These are phyloP conservation scores for Xylota sylvarum DNA, from an alignment of 2,888 invertebrate species.

Conservation along the genomic window DNA sequence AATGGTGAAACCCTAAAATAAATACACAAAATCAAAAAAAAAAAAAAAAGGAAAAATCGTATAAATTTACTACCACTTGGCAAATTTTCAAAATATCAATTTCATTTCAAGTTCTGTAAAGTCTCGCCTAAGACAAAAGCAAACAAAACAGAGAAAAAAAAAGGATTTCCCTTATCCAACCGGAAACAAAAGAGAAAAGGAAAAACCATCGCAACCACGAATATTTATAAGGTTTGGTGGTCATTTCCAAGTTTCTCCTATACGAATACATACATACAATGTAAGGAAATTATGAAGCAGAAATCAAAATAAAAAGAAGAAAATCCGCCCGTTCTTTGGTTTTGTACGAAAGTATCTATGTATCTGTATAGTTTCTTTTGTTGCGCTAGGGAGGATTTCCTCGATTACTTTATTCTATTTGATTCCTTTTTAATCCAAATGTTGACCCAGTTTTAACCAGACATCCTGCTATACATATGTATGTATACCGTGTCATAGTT, in stretches of 20 bases:
- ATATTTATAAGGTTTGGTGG: conserved; percentile 47
- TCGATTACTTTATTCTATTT: conserved; percentile 72
- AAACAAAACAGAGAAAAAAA: neutral
- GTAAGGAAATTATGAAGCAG: conserved; percentile 33
- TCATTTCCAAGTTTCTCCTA: conserved; percentile 30
- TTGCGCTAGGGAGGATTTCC: conserved; percentile 55
- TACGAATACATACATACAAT: neutral
- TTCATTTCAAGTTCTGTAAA: conserved; percentile 52
- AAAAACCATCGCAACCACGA: conserved; percentile 22
- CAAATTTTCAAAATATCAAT: conserved; percentile 76
- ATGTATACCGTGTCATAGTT: neutral
- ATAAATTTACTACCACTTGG: conserved; percentile 73
- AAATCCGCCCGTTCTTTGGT: conserved; percentile 10
- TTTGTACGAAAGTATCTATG: neutral
- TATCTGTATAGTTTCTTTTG: conserved; percentile 34
- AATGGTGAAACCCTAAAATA: conserved; percentile 22
- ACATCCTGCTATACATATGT: conserved; percentile 6
- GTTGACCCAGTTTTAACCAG: conserved; percentile 66
- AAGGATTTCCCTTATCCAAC: conserved; percentile 14
- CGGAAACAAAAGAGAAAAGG: conserved; percentile 20
- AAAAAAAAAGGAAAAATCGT: conserved; percentile 37
- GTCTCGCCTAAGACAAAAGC: conserved; percentile 25
- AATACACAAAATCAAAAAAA: conserved; percentile 32
- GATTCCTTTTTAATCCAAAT: conserved; percentile 70
- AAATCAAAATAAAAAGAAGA: conserved; percentile 41